A percentile compares a stretch with the other conserved stretches of the same genome.
These are phyloP conservation scores for Dicrurus megarhynchus DNA, from an alignment of 2,113 vertebrate genomes.

Conservation along the genomic window DNA sequence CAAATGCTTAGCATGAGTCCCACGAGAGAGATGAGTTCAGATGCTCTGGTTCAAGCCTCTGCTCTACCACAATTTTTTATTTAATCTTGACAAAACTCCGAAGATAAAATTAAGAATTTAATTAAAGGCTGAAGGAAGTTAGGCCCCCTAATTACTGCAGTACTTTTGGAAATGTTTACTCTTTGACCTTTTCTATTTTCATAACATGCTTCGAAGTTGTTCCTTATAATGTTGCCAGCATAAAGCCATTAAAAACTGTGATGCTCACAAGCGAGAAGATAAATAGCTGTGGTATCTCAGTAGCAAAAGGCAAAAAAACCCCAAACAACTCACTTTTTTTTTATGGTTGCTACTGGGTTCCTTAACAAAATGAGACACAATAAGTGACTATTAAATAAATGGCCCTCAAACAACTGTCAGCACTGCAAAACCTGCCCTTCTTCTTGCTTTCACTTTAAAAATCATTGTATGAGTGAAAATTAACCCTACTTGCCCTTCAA, in stretches of 20 bases:
- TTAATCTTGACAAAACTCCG: constrained; percentile 10
- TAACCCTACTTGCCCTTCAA: constrained; percentile 13
- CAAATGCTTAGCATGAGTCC: not conserved
- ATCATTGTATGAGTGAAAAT: not conserved
- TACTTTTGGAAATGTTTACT: constrained; percentile 18
- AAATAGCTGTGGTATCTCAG: not conserved
- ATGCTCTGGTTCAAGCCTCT: not conserved
- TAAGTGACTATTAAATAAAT: not conserved
- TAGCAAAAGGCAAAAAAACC: not conserved
- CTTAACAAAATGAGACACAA: not conserved
- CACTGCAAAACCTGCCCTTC: not conserved
- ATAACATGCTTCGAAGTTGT: not conserved
- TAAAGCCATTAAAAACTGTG: not conserved
- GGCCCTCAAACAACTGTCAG: not conserved
- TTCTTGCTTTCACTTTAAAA: not conserved
- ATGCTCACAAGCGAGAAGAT: not conserved
- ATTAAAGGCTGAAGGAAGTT: constrained; percentile 20
- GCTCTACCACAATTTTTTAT: not conserved
- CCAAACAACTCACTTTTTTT: not conserved
- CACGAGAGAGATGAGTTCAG: not conserved
- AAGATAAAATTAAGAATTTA: constrained; percentile 40
- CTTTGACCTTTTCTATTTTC: constrained; percentile 32
- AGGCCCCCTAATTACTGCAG: not conserved
- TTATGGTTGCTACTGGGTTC: not conserved
- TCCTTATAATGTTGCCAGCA: not conserved